Conservation (phyloP, 2,797 vertebrate species). For the Hozukius guyotensis region DNA sequence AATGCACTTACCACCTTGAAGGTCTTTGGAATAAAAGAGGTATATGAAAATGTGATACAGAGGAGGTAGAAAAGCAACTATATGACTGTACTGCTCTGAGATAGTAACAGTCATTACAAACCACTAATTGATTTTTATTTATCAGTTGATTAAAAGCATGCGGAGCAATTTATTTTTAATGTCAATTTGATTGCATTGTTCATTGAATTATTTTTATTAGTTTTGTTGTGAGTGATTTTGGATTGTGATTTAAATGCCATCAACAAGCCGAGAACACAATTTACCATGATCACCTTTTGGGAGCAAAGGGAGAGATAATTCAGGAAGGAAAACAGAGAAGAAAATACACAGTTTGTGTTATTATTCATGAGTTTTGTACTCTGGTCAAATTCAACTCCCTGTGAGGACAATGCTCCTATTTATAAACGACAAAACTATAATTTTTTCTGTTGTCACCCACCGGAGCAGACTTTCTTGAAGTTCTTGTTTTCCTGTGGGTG, state of each 20-base stretch:
- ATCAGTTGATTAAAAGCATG: slow-evolving; percentile 42
- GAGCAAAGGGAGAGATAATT: slow-evolving; percentile 57
- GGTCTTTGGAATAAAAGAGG: slow-evolving; percentile 70
- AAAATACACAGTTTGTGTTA: slow-evolving; percentile 42
- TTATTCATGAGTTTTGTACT: slow-evolving; percentile 25
- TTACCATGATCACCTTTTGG: slow-evolving; percentile 77
- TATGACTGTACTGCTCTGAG: slow-evolving; percentile 33
- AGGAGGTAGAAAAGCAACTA: slow-evolving; percentile 42
- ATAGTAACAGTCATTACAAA: slow-evolving; percentile 7
- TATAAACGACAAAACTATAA: neutral
- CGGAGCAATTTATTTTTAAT: slow-evolving; percentile 10
- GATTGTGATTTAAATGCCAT: slow-evolving; percentile 20
- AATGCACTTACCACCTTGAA: slow-evolving; percentile 77
- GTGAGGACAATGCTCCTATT: neutral
- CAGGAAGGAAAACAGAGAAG: slow-evolving; percentile 31
- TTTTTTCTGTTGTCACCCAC: slow-evolving; percentile 74
- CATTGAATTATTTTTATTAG: neutral
- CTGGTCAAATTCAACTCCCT: slow-evolving; percentile 1
- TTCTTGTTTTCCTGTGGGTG: slow-evolving; percentile 92
- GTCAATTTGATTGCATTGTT: slow-evolving; percentile 3
- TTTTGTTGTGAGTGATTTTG: slow-evolving; percentile 3
- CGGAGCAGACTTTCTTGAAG: slow-evolving; percentile 94
- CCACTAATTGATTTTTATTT: slow-evolving; percentile 14
- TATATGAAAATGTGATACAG: slow-evolving; percentile 39
- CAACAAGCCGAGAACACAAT: slow-evolving; percentile 40